Conservation (phyloP, 2,797 vertebrate species). For the Poeciliopsis presidionis region DNA sequence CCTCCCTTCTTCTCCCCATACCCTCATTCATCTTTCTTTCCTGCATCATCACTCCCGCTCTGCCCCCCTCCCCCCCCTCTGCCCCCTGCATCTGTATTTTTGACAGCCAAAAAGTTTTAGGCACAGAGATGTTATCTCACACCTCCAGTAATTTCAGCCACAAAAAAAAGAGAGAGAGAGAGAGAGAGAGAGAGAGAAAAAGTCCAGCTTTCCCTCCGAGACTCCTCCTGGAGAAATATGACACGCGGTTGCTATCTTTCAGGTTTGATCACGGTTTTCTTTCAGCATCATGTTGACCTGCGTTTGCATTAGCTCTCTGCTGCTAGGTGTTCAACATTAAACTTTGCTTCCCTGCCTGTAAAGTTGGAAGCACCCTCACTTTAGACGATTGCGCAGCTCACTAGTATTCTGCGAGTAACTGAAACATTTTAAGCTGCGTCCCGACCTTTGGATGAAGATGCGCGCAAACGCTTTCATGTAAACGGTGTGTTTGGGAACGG, state of each 20-base stretch:
- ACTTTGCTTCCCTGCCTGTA: not conserved
- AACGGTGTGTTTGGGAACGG: slow-evolving; percentile 19
- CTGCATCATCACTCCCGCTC: not conserved
- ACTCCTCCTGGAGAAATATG: slow-evolving; percentile 61
- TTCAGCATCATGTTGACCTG: slow-evolving; percentile 6
- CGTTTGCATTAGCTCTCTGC: slow-evolving; percentile 1
- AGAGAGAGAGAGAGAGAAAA: not conserved
- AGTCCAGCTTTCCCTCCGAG: slow-evolving; percentile 26
- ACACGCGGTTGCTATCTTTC: slow-evolving; percentile 63
- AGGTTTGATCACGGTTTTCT: slow-evolving; percentile 48
- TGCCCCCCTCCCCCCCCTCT: not conserved
- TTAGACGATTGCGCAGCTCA: not conserved
- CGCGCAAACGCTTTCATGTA: slow-evolving; percentile 13
- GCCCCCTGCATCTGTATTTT: slow-evolving; percentile 6
- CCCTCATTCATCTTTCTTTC: not conserved
- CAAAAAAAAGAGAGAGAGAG: not conserved
- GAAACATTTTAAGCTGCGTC: not conserved
- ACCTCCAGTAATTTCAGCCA: slow-evolving; percentile 57
- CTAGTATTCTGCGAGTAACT: not conserved
- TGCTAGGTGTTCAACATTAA: slow-evolving; percentile 7
- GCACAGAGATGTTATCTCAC: slow-evolving; percentile 71
- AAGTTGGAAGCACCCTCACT: not conserved
- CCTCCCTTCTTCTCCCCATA: slow-evolving; percentile 17
- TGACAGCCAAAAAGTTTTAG: slow-evolving; percentile 39
- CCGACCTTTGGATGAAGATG: not conserved